Base-by-base conservation (phyloP, 92 coral and sea anemone species). In the Actinostola sp. region DNA sequence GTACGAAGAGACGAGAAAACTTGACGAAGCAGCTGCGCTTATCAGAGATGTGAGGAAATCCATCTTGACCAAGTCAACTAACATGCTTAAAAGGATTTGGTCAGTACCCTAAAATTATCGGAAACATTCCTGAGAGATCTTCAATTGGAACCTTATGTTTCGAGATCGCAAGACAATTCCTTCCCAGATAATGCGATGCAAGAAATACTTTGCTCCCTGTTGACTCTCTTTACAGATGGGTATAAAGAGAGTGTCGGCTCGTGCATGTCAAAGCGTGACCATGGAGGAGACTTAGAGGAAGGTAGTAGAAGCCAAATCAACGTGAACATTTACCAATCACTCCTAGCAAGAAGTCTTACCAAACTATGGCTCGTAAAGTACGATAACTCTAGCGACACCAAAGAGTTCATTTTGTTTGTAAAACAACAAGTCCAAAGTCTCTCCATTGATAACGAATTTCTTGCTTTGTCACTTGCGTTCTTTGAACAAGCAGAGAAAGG, bases 261-360 rank as follows among this genome's bases (percentile, higher is more conserved):
- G 61, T 19, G 64, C 3, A 29, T 82, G 38, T 70, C 3, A 30
- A 50, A 72, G n/a, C 50, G 21, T 26, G 2, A 4, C 17, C 28
- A 50, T 17, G 63, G 0, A 16, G 15, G 1, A 59, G 61, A 20
- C 30, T 70, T 23, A 4, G 59, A 63, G 30, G 45, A 66, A 28
- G 27, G 52, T 24, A 44, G 68, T 54, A 56, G 27, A 25, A 13
- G 66, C 58, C 9, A 66, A 62, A 62, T 24, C 9, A 23, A 74
- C 16, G 39, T 86, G 8, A 21, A 75, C 46, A 53, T 52, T 55
- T 89, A 89, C 49, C 80, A 86, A 21, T 89, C 96, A 30, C 44
- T 86, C 1, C 63, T 89, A 16, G 89, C 96, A 48, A 77, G 96
- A 78, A 61, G 28, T 51, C 65, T 89, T 21, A 66, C 81, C 74